Evolutionary conservation across 2,113 vertebrate species (phyloP).

Genomic region (Phrynosoma platyrhinos): DNA sequence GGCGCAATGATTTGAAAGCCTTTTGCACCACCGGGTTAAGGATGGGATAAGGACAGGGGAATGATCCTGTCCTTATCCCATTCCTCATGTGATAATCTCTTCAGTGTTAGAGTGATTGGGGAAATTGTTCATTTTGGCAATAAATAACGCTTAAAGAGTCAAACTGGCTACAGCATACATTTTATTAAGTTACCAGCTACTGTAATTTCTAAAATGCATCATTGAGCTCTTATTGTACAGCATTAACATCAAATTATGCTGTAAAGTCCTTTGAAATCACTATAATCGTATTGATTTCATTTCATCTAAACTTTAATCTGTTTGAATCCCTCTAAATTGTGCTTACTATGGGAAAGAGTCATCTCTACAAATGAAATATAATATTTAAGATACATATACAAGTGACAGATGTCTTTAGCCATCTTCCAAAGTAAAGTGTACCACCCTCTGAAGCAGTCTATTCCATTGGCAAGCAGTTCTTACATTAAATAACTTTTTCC

Average conservation of each 20-base stretch:
- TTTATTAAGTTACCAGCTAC: constrained; percentile 19
- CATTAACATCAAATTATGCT: neutral
- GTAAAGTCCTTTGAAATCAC: neutral
- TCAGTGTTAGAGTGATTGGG: constrained; percentile 11
- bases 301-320: neutral
- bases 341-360: too few relatives aligned
- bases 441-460: too few relatives aligned
- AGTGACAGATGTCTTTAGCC: neutral
- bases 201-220: constrained; percentile 6
- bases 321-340: neutral
- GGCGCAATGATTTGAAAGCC: too few relatives aligned
- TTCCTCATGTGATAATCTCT: too few relatives aligned
- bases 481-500: too few relatives aligned
- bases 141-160: neutral
- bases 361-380: neutral
- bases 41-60: too few relatives aligned
- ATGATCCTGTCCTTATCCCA: too few relatives aligned
- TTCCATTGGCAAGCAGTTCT: too few relatives aligned
- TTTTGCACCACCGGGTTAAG: too few relatives aligned
- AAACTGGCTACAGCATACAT: neutral
- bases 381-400: neutral
- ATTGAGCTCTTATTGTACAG: neutral
- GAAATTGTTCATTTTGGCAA: constrained; percentile 13
- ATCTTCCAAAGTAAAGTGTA: too few relatives aligned
- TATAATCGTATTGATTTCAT: neutral